Evolutionary conservation across 2,113 vertebrate species (phyloP).

Genomic region (Spermophilus dauricus): DNA sequence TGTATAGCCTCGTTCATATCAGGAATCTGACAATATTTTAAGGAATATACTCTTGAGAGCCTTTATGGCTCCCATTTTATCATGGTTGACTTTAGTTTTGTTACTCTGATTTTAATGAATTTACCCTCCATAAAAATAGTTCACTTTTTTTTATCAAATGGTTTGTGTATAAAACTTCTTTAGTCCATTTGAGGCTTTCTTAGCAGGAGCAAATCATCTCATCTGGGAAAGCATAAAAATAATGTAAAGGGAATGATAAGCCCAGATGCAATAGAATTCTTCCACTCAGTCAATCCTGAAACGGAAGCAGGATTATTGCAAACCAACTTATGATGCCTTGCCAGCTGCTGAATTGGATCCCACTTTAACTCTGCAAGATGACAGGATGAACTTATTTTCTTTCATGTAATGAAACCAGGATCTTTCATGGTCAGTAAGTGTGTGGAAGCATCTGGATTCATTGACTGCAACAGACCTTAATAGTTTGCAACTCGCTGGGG

Average conservation of each 20-base stretch:
- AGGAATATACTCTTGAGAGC: constrained; percentile 38
- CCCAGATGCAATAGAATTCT: constrained; percentile 68
- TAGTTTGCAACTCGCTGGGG: constrained; percentile 79
- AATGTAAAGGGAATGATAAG: constrained; percentile 71
- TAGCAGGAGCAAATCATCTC: constrained; percentile 57
- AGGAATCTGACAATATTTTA: constrained; percentile 50
- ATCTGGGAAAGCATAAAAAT: constrained; percentile 75
- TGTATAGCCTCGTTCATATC: not conserved
- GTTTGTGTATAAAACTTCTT: constrained; percentile 51
- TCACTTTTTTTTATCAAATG: constrained; percentile 58
- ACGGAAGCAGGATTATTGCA: constrained; percentile 71
- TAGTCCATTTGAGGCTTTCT: constrained; percentile 61
- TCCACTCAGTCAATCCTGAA: constrained; percentile 70
- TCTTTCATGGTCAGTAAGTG: constrained; percentile 80
- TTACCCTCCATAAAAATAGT: constrained; percentile 54
- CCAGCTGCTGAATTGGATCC: constrained; percentile 76
- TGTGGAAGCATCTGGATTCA: constrained; percentile 81
- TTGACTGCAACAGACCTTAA: constrained; percentile 84
- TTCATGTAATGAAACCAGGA: constrained; percentile 75
- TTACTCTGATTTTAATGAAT: constrained; percentile 71
- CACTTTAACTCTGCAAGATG: constrained; percentile 65
- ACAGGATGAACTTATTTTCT: constrained; percentile 79
- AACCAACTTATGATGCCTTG: constrained; percentile 72
- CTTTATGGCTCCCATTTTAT: constrained; percentile 46
- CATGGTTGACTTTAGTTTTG: constrained; percentile 57